Conservation (phyloP, 1,140 invertebrate species). For the Cepaea nemoralis region DNA sequence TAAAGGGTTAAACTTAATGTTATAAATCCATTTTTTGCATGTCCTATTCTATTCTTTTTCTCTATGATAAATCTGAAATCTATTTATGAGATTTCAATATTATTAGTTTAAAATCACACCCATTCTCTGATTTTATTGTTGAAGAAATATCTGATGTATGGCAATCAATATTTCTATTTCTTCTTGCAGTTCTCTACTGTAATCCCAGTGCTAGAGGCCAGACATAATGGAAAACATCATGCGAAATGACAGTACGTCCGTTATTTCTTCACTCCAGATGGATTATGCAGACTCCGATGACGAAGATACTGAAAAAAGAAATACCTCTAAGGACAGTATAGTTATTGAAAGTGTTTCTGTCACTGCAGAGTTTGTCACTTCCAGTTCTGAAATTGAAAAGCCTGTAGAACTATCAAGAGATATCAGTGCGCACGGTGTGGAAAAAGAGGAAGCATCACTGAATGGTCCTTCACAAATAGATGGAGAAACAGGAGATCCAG, state of each 20-base stretch:
- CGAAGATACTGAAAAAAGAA: constrained; percentile 22
- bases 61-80: no score
- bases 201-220: no score
- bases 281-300: constrained; percentile 37
- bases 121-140: no score
- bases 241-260: constrained; percentile 22
- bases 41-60: no score
- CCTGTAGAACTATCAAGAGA: background rate
- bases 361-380: background rate
- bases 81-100: no score
- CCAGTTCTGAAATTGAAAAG: background rate
- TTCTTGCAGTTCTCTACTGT: no score
- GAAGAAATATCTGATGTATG: no score
- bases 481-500: background rate
- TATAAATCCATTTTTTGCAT: no score
- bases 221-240: constrained; percentile 21
- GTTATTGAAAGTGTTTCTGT: background rate
- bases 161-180: no score
- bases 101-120: no score
- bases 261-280: constrained; percentile 39
- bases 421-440: background rate
- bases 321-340: background rate
- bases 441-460: background rate
- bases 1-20: no score
- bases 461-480: background rate